Conservation (phyloP, 92 coral and sea anemone species). For the Ricordea florida region DNA sequence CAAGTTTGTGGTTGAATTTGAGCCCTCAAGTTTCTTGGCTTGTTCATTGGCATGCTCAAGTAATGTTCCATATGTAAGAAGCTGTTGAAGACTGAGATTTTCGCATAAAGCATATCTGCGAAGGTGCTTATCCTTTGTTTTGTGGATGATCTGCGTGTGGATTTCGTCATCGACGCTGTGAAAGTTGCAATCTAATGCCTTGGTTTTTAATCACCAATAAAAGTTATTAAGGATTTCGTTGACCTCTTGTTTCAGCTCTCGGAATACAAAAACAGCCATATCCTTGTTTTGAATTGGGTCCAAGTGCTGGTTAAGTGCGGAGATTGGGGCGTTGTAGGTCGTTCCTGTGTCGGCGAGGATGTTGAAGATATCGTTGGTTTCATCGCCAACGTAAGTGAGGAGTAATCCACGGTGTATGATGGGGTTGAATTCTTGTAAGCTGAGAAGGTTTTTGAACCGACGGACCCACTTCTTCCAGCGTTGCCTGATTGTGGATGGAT, state of each 20-base stretch:
- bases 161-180: constrained; percentile 14
- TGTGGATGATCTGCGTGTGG: constrained; percentile 45
- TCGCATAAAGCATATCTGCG: constrained; percentile 44
- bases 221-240: constrained; percentile 29
- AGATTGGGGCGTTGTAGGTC: constrained; percentile 16
- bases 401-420: constrained; percentile 26
- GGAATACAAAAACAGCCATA: constrained; percentile 40
- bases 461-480: constrained; percentile 48
- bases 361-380: constrained; percentile 48
- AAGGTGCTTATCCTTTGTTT: constrained; percentile 28
- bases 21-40: not conserved
- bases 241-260: not conserved
- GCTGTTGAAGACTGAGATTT: not conserved
- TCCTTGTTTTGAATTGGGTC: constrained; percentile 5
- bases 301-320: constrained; percentile 22
- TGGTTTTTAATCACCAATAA: constrained; percentile 12
- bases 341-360: constrained; percentile 53
- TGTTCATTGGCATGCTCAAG: constrained; percentile 51
- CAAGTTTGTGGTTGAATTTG: not conserved
- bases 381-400: constrained; percentile 36
- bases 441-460: constrained; percentile 36
- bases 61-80: constrained; percentile 11
- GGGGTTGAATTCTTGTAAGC: constrained; percentile 54
- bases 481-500: constrained; percentile 17
- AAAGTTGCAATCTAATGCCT: constrained; percentile 30